Percentiles rank a stretch among this genome's conserved stretches.
Evolutionary conservation across 2,888 invertebrate genomes (phyloP).

Genomic region (Drosophila nr. perissopoda): DNA sequence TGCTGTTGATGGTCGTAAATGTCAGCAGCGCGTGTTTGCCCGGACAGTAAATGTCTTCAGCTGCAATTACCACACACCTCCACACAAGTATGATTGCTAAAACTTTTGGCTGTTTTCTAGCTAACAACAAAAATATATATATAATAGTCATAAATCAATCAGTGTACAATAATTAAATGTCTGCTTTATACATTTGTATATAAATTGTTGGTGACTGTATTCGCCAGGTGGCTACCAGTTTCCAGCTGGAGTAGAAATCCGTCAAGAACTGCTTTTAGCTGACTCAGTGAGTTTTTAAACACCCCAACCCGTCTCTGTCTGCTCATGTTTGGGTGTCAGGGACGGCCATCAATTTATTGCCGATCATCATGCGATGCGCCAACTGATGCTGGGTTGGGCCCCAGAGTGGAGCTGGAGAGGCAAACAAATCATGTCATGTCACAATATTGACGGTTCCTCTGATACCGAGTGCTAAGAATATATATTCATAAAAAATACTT

Average conservation of each 20-base stretch:
- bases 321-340: constrained; percentile 27
- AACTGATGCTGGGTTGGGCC: constrained; percentile 33
- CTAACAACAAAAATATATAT: constrained; percentile 9
- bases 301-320: background rate
- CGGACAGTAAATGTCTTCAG: constrained; percentile 80
- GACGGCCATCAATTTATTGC: constrained; percentile 72
- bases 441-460: constrained; percentile 71
- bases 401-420: constrained; percentile 23
- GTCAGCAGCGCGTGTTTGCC: constrained; percentile 73
- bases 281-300: constrained; percentile 61
- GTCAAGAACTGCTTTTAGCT: constrained; percentile 68
- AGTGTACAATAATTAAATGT: constrained; percentile 63
- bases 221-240: constrained; percentile 25
- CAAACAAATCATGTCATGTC: constrained; percentile 74
- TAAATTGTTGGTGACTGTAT: constrained; percentile 32
- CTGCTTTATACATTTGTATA: constrained; percentile 8
- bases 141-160: constrained; percentile 63
- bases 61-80: constrained; percentile 73
- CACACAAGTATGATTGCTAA: constrained; percentile 16
- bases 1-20: constrained; percentile 81
- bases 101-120: constrained; percentile 35
- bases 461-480: constrained; percentile 61
- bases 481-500: constrained; percentile 8
- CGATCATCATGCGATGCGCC: constrained; percentile 76
- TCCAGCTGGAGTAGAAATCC: constrained; percentile 37